Evolutionary conservation across 2,113 vertebrate genomes (phyloP), one percentile per base, ranked within the genome.

Genomic region (Arothron firmamentum): DNA sequence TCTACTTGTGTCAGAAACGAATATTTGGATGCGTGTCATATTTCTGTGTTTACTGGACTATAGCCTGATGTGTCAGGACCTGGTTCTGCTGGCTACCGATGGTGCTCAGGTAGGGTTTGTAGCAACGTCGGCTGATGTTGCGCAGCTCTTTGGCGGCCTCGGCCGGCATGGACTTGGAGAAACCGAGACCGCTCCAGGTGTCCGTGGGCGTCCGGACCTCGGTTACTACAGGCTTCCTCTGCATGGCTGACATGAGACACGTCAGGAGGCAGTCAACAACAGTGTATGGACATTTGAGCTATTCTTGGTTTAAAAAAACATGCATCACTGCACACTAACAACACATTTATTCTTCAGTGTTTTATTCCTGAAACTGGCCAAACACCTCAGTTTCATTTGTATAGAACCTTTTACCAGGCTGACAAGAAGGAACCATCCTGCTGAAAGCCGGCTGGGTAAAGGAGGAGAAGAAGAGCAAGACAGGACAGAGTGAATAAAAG

Each of bases 141-240:
- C 92, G 89, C 4, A 92, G 83, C 65, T 92, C 91, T 73, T 91
- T 91, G 21, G 91, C 60, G 3, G 91, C 90, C 46, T 92, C 92
- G 0, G 89, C 86, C 7, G 92, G 92, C 92, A 92, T 92, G 6
- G 92, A 92, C 69, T 92, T 92, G 34, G 92, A 92, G 77, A 92
- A 92, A 52, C 92, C 92, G 5, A 92, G 83, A 14, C 92, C 92
- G 17, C 91, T 92, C 92, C 92, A 92, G 1, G 88, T 91, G 79
- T 92, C 91, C 12, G 92, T 92, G 47, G 92, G 92, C 1, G 88
- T 92, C 56, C 83, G 88, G 17, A 92, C 90, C 74, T 92, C 90
- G 1, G 90, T 91, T 65, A 90, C 85, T 62, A 92, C 84, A 0
- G 92, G 92, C 63, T 89, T 90, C 79, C 87, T 90, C 85, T 90